These are phyloP conservation scores for Lates japonicus DNA, from an alignment of 2,797 vertebrate genomes.

Conservation along the genomic window DNA sequence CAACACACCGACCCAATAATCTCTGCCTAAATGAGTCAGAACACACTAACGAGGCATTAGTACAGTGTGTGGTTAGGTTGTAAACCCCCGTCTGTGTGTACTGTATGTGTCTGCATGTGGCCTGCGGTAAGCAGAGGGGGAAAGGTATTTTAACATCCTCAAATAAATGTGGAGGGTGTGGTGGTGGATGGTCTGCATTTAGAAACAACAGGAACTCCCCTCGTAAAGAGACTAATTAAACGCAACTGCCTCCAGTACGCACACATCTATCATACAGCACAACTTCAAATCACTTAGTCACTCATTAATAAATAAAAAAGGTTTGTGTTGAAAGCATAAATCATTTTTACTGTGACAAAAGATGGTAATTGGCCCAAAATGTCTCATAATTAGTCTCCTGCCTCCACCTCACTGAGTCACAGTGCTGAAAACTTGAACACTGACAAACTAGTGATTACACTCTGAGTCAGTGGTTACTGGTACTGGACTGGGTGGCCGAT, in stretches of 20 bases:
- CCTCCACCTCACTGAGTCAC: slow-evolving; percentile 45
- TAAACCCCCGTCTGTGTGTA: slow-evolving; percentile 49
- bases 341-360: slow-evolving; percentile 32
- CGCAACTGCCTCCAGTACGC: slow-evolving; percentile 28
- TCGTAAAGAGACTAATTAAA: slow-evolving; percentile 67
- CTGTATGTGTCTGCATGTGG: slow-evolving; percentile 40
- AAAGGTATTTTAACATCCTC: slow-evolving; percentile 62
- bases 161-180: slow-evolving; percentile 55
- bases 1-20: slow-evolving; percentile 57
- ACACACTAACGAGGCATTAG: slow-evolving; percentile 67
- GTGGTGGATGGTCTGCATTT: slow-evolving; percentile 57
- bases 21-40: slow-evolving; percentile 67
- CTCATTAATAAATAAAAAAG: slow-evolving; percentile 27
- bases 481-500: slow-evolving; percentile 28
- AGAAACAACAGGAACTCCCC: slow-evolving; percentile 67
- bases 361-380: slow-evolving; percentile 31
- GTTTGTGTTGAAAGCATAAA: slow-evolving; percentile 11
- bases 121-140: slow-evolving; percentile 54
- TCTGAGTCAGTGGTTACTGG: slow-evolving; percentile 73
- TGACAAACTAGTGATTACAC: slow-evolving; percentile 14
- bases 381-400: slow-evolving; percentile 28
- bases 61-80: slow-evolving; percentile 62
- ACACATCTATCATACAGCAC: slow-evolving; percentile 25
- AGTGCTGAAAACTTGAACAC: slow-evolving; percentile 21
- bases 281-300: slow-evolving; percentile 18